These are phyloP conservation scores for Arizona elegans DNA, from an alignment of 2,113 vertebrate genomes.

Conservation along the genomic window DNA sequence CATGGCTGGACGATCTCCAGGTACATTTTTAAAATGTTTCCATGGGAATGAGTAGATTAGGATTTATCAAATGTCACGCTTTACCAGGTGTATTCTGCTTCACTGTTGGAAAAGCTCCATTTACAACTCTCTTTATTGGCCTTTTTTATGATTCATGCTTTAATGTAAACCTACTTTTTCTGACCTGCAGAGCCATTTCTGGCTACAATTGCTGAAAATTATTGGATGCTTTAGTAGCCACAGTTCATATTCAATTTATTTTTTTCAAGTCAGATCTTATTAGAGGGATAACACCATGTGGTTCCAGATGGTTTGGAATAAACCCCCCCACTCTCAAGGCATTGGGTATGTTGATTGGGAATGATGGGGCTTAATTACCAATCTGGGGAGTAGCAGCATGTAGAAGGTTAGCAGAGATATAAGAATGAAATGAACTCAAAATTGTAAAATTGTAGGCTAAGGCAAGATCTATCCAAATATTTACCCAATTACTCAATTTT, in stretches of 20 bases:
- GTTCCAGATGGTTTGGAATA: background rate
- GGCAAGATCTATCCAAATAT: background rate
- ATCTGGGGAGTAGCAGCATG: background rate
- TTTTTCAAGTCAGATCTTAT: background rate
- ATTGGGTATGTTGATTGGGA: background rate
- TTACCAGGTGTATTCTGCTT: background rate
- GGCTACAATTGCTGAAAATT: background rate
- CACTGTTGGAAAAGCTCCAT: background rate
- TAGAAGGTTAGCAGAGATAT: too few species aligned
- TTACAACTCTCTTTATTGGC: background rate
- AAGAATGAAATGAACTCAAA: background rate
- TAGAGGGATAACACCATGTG: background rate
- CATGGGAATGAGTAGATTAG: background rate
- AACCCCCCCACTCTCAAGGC: background rate
- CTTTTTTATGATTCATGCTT: background rate
- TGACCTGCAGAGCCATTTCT: background rate
- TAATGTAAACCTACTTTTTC: background rate
- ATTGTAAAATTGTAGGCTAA: background rate
- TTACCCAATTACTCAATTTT: background rate
- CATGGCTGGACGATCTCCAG: slow-evolving; percentile 77
- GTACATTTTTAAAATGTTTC: slow-evolving; percentile 54
- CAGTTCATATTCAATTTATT: background rate
- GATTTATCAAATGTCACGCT: background rate
- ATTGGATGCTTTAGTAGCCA: background rate
- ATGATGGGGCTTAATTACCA: background rate